Base-by-base conservation (phyloP, 2,797 vertebrate genomes). In the Benthosema pterotum region DNA sequence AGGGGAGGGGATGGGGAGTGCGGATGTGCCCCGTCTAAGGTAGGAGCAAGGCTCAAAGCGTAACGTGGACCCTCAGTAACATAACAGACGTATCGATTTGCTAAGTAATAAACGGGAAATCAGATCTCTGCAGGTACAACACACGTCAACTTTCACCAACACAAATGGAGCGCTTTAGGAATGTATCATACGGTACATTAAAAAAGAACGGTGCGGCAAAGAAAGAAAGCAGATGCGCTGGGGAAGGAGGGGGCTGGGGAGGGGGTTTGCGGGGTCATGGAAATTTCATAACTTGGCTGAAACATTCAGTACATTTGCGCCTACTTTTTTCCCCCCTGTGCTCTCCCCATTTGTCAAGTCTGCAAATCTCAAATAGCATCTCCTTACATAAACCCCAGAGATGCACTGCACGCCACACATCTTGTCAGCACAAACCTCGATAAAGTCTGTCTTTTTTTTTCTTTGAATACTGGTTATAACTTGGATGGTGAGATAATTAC, bases 191-290 rank as follows among this genome's bases (percentile, higher is more conserved):
- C 84, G 78, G 74, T 80, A 87, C 58, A 91, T 83, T 89, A 66
- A 86, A 93, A 22, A 95, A 93, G 93, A 94, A 88, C 83, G 88
- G 77, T 81, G 87, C 69, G 91, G 47, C 65, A 91, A 91, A 88
- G 89, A 93, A 91, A 93, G 88, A 88, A 88, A 90, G 84, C 67
- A 83, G 84, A 83, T 11, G 67, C 1, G 42, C 6, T 11, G 18
- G 28, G 38, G 60, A 71, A 63, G 68, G 69, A 45, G 63, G 57
- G 8, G 59, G 22, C n/a, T n/a, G 52, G 65, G 42, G 38, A 11
- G 64, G 19, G 57, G 68, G 60, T 60, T 42, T 67, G 65, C 65
- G 56, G 71, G n/a, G 22, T 3, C 64, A 65, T 67, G 51, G 78
- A 73, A 80, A 71, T 53, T 60, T 71, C 60, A 57, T 70, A 74